Base-by-base conservation (phyloP, 2,888 invertebrate genomes). In the Hirtodrosophila alboralis region DNA sequence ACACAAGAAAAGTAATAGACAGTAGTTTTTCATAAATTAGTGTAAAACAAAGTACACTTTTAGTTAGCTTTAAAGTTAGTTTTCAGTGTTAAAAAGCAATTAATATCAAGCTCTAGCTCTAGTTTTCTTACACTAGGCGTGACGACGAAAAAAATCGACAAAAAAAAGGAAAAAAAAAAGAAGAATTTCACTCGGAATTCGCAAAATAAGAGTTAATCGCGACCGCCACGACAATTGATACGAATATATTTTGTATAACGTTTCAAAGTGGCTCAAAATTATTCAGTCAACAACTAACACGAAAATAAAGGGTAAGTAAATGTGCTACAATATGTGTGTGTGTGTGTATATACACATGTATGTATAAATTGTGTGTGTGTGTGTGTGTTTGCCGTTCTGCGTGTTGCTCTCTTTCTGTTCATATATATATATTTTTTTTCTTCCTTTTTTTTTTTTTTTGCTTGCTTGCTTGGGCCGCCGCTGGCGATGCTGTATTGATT, bases 401-500 rank as follows among this genome's bases (percentile, higher is more conserved):
- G 54, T 64, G 59, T 62, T 76, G 53, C 69, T 67, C 61, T 53
- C 52, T 62, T 72, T 65, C 48, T 68, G 62, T 84, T 68, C 69
- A 65, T n/a, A n/a, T n/a, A n/a, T n/a, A n/a, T n/a, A n/a, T n/a
- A n/a, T 66, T 58, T 60, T 75, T 69, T 67, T 74, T 23, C 8
- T 23, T 23, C 8, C 78, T 68, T 63, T 65, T 59, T 67, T 76
- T 72, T 67, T 64, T 61, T 51, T 60, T 66, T 60, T 5, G 18
- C 5, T 18, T n/a, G n/a, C n/a, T n/a, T n/a, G n/a, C n/a, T n/a
- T n/a, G 33, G 45, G 47, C 54, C 57, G 53, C 38, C 56, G 61
- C 47, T 51, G 38, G 78, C 78, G 86, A 79, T 79, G 78, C 86
- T 79, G 86, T 79, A 79, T 79, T 85, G 78, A 79, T 79, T 78